phyloP scores from a whole-genome alignment of 2,797 vertebrate genomes.

The Argya squamiceps region DNA sequence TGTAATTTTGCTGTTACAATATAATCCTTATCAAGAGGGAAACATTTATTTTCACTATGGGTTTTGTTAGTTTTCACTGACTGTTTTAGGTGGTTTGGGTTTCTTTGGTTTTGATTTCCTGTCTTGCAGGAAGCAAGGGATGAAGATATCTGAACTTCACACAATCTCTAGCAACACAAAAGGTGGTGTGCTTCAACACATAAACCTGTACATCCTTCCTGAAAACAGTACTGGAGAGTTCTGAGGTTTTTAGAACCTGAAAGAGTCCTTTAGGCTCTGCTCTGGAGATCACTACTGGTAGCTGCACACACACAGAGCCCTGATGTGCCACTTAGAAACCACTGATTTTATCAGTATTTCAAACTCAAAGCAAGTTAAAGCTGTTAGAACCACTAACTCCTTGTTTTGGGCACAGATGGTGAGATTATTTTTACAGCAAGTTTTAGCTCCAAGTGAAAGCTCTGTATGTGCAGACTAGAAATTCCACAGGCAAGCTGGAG shows the following conservation, averaged over 20 bases:
- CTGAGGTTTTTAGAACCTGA: background rate
- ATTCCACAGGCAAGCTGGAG: background rate
- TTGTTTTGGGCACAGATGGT: constrained; percentile 28
- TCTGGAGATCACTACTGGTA: background rate
- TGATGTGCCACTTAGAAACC: background rate
- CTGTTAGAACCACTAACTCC: background rate
- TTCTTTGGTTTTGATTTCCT: background rate
- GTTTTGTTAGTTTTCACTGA: background rate
- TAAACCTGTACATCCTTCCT: background rate
- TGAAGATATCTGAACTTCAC: background rate
- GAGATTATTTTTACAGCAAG: constrained; percentile 53
- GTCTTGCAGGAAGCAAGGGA: background rate
- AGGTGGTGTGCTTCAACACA: background rate
- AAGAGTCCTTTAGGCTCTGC: background rate
- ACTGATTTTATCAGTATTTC: background rate
- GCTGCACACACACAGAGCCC: background rate
- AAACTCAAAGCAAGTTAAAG: background rate
- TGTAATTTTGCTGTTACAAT: background rate
- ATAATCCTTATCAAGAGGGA: background rate
- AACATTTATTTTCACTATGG: background rate
- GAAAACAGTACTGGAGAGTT: background rate
- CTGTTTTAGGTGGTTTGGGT: background rate
- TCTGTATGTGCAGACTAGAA: background rate
- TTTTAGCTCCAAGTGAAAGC: background rate
- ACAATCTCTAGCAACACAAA: background rate